Conservation (phyloP, 2,888 invertebrate genomes). For the Lysandra bellargus region DNA sequence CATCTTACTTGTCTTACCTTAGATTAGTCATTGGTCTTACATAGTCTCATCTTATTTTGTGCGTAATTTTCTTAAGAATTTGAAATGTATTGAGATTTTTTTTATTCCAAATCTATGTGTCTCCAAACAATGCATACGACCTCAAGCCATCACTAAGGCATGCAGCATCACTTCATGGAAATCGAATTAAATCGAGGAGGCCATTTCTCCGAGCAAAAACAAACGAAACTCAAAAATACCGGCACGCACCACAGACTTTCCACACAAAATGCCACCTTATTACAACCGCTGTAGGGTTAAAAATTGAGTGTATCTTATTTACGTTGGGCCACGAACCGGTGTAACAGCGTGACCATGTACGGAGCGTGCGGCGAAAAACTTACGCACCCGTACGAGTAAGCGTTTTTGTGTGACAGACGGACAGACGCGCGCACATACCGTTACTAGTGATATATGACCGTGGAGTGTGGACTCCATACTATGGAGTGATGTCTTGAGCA, state of each 20-base stretch:
- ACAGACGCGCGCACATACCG: constrained; percentile 3
- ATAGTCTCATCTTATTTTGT: too few relatives aligned
- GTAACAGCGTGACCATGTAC: constrained; percentile 9
- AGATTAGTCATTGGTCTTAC: too few relatives aligned
- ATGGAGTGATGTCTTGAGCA: background rate
- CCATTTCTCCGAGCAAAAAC: constrained; percentile 9
- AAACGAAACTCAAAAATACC: constrained; percentile 12
- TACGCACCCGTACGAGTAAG: constrained; percentile 12
- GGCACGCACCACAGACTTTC: background rate
- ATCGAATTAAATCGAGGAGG: background rate
- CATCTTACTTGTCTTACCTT: too few relatives aligned
- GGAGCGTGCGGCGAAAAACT: constrained; percentile 4
- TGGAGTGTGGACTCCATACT: background rate
- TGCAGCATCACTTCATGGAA: constrained; percentile 1
- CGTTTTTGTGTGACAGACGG: constrained; percentile 6
- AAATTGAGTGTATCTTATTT: background rate
- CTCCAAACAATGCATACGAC: background rate
- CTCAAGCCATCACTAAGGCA: background rate
- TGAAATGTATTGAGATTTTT: background rate
- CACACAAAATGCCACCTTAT: background rate
- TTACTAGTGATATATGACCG: constrained; percentile 3
- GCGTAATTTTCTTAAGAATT: background rate
- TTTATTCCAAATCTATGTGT: background rate
- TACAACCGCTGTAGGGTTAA: background rate
- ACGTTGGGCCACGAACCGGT: constrained; percentile 17